Percentiles rank a stretch among this genome's conserved stretches.
These are phyloP conservation scores for Calliphora vicina DNA, from an alignment of 1,140 invertebrate species.

Conservation along the genomic window DNA sequence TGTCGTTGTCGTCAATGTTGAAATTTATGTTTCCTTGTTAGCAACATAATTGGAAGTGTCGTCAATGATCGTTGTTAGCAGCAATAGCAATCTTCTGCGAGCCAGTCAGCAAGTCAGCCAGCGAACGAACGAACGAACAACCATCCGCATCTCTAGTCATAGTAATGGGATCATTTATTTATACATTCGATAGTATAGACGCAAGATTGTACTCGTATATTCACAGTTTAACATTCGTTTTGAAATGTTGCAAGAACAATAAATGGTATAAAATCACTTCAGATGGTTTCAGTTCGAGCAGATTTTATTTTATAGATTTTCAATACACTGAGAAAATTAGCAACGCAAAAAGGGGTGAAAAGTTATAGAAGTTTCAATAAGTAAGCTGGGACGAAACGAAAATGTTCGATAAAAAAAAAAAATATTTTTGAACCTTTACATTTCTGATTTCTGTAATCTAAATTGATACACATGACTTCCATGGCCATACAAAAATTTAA, in stretches of 20 bases:
- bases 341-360: no score
- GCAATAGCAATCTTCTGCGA: slow-evolving; percentile 30
- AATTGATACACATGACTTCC: no score
- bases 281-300: slow-evolving; percentile 19
- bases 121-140: slow-evolving; percentile 6
- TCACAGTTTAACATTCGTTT: slow-evolving; percentile 23
- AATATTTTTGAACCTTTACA: no score
- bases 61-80: slow-evolving; percentile 38
- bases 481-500: no score
- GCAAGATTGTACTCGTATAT: slow-evolving; percentile 25
- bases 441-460: no score
- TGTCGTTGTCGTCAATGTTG: slow-evolving; percentile 38
- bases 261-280: slow-evolving; percentile 14
- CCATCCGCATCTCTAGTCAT: slow-evolving; percentile 28
- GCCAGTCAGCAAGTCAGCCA: slow-evolving; percentile 2
- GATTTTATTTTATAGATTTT: not conserved
- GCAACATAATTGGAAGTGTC: slow-evolving; percentile 42
- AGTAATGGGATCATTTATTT: not conserved
- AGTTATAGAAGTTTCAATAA: no score
- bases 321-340: not conserved
- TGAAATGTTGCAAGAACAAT: slow-evolving; percentile 4
- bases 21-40: slow-evolving; percentile 42
- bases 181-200: not conserved
- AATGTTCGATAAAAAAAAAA: no score
- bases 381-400: no score